Evolutionary conservation across 1,140 invertebrate genomes (phyloP), one percentile per base, ranked within the genome.

Genomic region (Gonioctena quinquepunctata): DNA sequence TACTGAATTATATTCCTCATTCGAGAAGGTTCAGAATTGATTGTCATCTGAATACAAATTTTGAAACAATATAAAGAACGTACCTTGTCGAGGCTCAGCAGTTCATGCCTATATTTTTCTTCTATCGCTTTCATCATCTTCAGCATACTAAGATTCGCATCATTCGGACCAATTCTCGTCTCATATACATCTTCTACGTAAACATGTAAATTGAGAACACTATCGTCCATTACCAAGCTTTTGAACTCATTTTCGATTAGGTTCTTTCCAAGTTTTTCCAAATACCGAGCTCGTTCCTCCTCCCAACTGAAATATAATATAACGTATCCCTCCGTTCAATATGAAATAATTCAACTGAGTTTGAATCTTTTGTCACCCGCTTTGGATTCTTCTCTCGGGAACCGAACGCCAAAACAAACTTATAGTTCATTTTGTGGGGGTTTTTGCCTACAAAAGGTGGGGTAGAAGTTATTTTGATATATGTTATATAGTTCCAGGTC

Each of bases 161-260:
- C 87, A 78, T 85, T 90, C 70, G 83, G 82, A 62, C 80, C 87
- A 66, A 91, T 85, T 33, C 89, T 83, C 70, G 85, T 85, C 76
- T 90, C 88, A 75, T 90, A 92, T 8, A 90, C 85, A 63, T 89
- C 89, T 76, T 91, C 88, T 19, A 91, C 83, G 75, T 87, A 89
- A 56, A 90, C 86, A 75, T 86, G 84, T 56, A 90, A 74, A 70
- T 87, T 86, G 5, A 90, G 77, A 7, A 87, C 85, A 7, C 84
- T 82, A 13, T 87, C 86, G 63, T 88, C 88, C 25, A 87, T 86
- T 1, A 91, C 82, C 23, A 87, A 72, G 8, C 80, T 78, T 16
- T 83, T 80, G 49, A 88, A 87, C 54, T 84, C 72, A 2, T 83
- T 81, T 16, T 84, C 79, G 6, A 88, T 78, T 23, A 88, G 76